Base-by-base conservation (phyloP, 2,113 vertebrate genomes). In the Heterotilapia buettikoferi region DNA sequence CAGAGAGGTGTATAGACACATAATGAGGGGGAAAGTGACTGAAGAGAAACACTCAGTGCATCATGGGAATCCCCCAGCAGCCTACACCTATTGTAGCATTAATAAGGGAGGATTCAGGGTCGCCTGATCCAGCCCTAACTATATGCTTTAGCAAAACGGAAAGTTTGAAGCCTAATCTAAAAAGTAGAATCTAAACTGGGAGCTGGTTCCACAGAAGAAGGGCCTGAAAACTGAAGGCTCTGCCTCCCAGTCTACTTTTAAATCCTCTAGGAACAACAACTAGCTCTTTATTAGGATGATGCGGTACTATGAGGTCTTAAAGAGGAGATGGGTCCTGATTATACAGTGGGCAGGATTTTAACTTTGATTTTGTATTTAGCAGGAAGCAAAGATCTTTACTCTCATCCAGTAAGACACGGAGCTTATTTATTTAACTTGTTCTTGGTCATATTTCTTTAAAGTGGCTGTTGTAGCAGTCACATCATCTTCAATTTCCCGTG, bases 291-390 rank as follows among this genome's bases (percentile, higher is more conserved):
- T 2, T 38, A 16, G 33, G 61, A n/a, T 66, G 61, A 66, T 5
- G 1, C 0, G 0, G 61, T 0, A 66, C 31, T 38, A 12, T 12
- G 18, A n/a, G 31, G 31, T 0, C 1, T 0, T 36, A 0, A 66
- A n/a, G 61, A 66, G 19, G 29, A 66, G 2, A 5, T 66, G 33
- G 4, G 31, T 36, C 19, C 61, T 66, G 61, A 66, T 13, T 38
- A 66, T 0, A 13, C 9, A 38, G 38, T 0, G 61, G 19, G 33
- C 18, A 38, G 61, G 33, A 38, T 66, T 66, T 66, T 38, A 66
- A 38, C 31, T 38, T 13, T 13, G 61, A 38, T 38, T 45, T 14
- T 45, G 43, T 13, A 45, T 45, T 38, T 66, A 2, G 33, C 3
- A 38, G 33, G 3, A 12, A 66, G 33, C 19, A 43, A 0, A 43